A percentile compares a stretch with the other conserved stretches of the same genome.
Evolutionary conservation across 2,113 vertebrate species (phyloP).

Genomic region (Maccullochella peelii): DNA sequence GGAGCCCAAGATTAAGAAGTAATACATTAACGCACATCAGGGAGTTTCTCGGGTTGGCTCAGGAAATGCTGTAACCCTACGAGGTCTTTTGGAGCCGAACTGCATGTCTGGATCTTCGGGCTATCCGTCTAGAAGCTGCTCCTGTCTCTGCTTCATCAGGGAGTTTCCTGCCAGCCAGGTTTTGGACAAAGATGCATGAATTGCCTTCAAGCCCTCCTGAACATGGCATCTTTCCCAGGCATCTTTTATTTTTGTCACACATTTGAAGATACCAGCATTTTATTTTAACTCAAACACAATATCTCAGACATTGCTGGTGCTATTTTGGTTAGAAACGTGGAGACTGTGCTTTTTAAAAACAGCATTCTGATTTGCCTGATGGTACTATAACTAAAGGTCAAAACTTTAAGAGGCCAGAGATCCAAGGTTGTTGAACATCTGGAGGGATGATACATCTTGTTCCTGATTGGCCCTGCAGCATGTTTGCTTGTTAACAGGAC

Average conservation of each 20-base stretch:
- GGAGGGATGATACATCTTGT: neutral
- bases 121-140: conserved; percentile 13
- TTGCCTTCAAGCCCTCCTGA: conserved; percentile 37
- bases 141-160: conserved; percentile 22
- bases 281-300: neutral
- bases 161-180: conserved; percentile 35
- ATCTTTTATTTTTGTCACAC: conserved; percentile 35
- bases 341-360: neutral
- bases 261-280: neutral
- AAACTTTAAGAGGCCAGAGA: neutral
- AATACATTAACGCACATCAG: conserved; percentile 19
- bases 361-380: neutral
- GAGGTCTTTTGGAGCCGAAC: neutral
- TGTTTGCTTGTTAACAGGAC: neutral
- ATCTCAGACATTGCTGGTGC: conserved; percentile 12
- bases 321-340: neutral
- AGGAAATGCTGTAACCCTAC: conserved; percentile 1
- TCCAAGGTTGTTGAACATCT: neutral
- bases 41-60: conserved; percentile 19
- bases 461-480: neutral
- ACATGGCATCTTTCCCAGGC: conserved; percentile 45
- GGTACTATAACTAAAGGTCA: neutral
- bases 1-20: conserved; percentile 20
- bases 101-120: conserved; percentile 15
- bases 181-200: conserved; percentile 39